Evolutionary conservation across 2,888 invertebrate genomes (phyloP).

Genomic region (Tryphoninae sp.): DNA sequence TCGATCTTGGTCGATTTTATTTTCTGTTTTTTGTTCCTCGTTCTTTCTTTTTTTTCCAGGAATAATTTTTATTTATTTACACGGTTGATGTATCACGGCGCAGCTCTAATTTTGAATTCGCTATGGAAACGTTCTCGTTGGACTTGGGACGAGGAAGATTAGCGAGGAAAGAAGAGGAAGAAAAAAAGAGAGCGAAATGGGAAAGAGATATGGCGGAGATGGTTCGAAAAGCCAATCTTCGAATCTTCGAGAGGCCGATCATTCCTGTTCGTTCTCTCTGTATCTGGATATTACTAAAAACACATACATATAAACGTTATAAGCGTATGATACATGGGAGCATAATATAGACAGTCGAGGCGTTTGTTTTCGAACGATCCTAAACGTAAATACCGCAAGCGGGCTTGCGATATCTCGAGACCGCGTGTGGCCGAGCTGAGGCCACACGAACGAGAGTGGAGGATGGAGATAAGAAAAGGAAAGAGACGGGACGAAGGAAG

Average conservation of each 20-base stretch:
- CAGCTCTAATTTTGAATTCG: conserved; percentile 14
- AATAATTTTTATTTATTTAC: conserved; percentile 24
- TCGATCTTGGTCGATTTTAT: neutral
- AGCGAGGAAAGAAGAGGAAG: neutral
- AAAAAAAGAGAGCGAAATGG: neutral
- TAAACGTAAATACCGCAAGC: conserved; percentile 53
- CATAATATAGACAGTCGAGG: conserved; percentile 30
- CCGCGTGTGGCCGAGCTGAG: too few species aligned
- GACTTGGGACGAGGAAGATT: neutral
- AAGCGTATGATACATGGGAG: conserved; percentile 1
- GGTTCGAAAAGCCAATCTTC: conserved; percentile 31
- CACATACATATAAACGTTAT: too few species aligned
- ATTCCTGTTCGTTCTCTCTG: neutral
- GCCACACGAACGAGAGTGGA: conserved; percentile 33
- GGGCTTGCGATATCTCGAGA: conserved; percentile 45
- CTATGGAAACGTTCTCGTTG: neutral
- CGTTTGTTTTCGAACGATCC: conserved; percentile 57
- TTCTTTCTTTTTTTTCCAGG: neutral
- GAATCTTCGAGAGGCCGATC: conserved; percentile 31
- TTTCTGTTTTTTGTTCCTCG: conserved; percentile 21
- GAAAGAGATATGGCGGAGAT: conserved; percentile 15
- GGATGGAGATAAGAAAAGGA: conserved; percentile 43
- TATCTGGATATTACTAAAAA: too few species aligned
- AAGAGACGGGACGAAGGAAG: conserved; percentile 12
- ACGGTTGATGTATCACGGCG: neutral